Percentiles rank a stretch among this genome's conserved stretches.
These are phyloP conservation scores for Oreohelix idahoensis DNA, from an alignment of 1,140 invertebrate species.

Conservation along the genomic window DNA sequence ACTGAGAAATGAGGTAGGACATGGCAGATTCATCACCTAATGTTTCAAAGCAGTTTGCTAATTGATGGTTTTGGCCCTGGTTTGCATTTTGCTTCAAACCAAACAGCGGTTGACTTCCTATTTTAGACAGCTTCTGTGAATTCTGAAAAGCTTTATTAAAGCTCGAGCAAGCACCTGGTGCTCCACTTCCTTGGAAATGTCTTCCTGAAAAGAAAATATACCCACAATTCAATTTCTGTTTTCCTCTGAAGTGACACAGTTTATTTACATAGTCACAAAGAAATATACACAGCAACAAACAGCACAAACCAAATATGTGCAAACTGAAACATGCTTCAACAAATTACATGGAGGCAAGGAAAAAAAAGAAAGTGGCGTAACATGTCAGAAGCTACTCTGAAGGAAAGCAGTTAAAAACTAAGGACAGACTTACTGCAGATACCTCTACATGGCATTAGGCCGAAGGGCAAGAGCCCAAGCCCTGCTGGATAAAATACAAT, in stretches of 20 bases:
- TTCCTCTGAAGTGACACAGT: background rate
- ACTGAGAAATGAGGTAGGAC: background rate
- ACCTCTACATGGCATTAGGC: no score
- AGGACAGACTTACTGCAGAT: no score
- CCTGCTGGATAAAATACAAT: no score
- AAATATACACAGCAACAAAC: background rate
- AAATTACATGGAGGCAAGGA: no score
- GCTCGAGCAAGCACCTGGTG: background rate
- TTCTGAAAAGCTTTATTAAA: constrained; percentile 14
- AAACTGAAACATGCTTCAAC: no score
- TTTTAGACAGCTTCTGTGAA: background rate
- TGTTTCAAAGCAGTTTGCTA: background rate
- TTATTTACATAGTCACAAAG: background rate
- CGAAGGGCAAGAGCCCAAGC: no score
- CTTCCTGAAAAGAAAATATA: constrained; percentile 22
- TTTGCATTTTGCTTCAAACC: background rate
- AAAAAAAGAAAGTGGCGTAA: no score
- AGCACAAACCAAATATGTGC: no score
- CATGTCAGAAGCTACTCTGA: no score
- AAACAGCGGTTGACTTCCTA: background rate
- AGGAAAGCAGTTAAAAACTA: background rate
- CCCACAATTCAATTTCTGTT: constrained; percentile 9
- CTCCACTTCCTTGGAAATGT: background rate
- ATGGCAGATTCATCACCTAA: background rate
- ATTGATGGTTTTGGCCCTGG: background rate